phyloP scores from a whole-genome alignment of 30 jellyfish, hydroid and myxozoan genomes.

The Aurelia sp. region DNA sequence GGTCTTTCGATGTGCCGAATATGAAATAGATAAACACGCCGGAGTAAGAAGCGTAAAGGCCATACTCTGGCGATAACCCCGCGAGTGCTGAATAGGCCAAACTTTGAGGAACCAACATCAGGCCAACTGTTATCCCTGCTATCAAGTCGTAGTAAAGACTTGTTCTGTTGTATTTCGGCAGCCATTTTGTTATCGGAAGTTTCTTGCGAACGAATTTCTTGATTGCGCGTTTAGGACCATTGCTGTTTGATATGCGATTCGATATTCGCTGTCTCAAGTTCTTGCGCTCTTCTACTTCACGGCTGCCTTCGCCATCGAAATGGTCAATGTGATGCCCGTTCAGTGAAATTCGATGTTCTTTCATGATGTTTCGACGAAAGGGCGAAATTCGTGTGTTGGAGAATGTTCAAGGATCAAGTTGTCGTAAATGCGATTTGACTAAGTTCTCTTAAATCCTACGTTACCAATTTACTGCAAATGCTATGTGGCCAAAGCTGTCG shows the following conservation, averaged over 20 bases:
- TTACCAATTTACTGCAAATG: too few relatives aligned
- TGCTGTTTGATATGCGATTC: not conserved
- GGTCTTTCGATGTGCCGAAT: constrained; percentile 74
- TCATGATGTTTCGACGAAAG: too few relatives aligned
- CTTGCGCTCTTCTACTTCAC: too few relatives aligned
- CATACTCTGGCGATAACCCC: constrained; percentile 74
- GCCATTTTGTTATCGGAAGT: constrained; percentile 73
- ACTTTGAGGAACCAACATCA: constrained; percentile 79
- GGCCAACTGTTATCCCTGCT: constrained; percentile 84
- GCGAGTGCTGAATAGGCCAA: constrained; percentile 73
- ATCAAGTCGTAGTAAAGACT: constrained; percentile 58
- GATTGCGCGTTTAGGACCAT: constrained; percentile 13
- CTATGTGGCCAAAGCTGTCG: too few relatives aligned
- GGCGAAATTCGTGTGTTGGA: too few relatives aligned
- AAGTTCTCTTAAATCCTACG: too few relatives aligned
- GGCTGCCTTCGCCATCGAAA: too few relatives aligned
- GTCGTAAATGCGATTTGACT: too few relatives aligned
- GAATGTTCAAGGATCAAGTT: too few relatives aligned
- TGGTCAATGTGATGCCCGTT: too few relatives aligned
- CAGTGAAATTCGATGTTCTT: too few relatives aligned
- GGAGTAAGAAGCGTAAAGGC: constrained; percentile 67
- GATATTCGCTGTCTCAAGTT: constrained; percentile 14
- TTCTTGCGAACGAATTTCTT: constrained; percentile 40
- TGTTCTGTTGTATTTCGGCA: constrained; percentile 49
- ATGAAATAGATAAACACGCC: constrained; percentile 57